phyloP scores from a whole-genome alignment of 2,888 invertebrate species.

The Idaea biselata region DNA sequence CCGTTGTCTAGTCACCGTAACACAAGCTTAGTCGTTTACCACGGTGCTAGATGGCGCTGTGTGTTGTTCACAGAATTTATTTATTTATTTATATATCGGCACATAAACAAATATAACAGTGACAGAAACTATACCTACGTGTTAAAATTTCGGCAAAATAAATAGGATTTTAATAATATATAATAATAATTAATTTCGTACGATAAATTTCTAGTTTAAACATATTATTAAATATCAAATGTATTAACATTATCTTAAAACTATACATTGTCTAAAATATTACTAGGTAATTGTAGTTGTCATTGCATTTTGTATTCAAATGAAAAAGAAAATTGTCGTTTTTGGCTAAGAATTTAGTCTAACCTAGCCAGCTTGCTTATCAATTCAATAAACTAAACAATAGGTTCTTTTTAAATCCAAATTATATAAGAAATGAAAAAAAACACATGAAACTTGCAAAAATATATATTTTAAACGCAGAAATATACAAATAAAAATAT shows the following conservation, averaged over 20 bases:
- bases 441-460: no score
- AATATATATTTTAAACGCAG: no score
- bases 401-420: no score
- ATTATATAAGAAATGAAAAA: no score
- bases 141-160: constrained; percentile 32
- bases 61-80: no score
- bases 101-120: background rate
- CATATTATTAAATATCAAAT: constrained; percentile 32
- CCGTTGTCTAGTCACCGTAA: no score
- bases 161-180: background rate
- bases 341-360: background rate
- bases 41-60: no score
- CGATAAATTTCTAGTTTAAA: constrained; percentile 16
- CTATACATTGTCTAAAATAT: constrained; percentile 36
- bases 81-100: background rate
- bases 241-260: constrained; percentile 29
- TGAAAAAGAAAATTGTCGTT: background rate
- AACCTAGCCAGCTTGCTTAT: background rate
- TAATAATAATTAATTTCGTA: background rate
- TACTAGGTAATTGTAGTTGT: background rate
- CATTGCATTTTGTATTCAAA: background rate
- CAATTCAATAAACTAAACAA: background rate
- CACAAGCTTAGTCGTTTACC: no score
- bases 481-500: no score
- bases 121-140: constrained; percentile 42